Evolutionary conservation across 2,113 vertebrate species (phyloP).

Genomic region (Pygoscelis adeliae): DNA sequence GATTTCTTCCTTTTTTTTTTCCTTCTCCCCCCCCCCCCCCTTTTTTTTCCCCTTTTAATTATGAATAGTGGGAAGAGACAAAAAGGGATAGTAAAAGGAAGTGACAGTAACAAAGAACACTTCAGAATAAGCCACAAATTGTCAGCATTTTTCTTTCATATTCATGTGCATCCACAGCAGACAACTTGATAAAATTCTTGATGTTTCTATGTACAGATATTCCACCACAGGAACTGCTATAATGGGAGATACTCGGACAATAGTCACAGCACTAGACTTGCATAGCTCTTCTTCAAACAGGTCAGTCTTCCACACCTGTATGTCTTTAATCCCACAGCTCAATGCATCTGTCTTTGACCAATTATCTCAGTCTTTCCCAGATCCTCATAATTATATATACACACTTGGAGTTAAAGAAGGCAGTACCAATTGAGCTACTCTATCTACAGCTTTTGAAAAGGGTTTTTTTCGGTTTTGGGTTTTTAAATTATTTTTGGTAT

Average conservation of each 20-base stretch:
- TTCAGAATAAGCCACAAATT: not conserved
- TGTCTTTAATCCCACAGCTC: not conserved
- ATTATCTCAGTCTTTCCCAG: not conserved
- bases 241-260: not conserved
- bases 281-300: not conserved
- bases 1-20: not conserved
- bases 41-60: not conserved
- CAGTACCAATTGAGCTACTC: not conserved
- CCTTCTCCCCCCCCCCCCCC: too few relatives aligned
- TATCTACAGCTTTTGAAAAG: not conserved
- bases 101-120: not conserved
- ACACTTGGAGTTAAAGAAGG: not conserved
- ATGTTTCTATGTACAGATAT: not conserved
- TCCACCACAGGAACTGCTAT: not conserved
- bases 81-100: not conserved
- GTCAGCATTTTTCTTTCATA: not conserved
- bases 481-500: not conserved
- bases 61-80: not conserved
- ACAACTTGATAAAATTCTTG: not conserved
- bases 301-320: not conserved
- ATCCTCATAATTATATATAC: not conserved
- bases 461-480: fast-evolving
- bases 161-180: not conserved
- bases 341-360: not conserved
- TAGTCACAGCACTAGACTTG: not conserved